Base-by-base conservation (phyloP, 2,113 vertebrate genomes). In the Aix galericulata region DNA sequence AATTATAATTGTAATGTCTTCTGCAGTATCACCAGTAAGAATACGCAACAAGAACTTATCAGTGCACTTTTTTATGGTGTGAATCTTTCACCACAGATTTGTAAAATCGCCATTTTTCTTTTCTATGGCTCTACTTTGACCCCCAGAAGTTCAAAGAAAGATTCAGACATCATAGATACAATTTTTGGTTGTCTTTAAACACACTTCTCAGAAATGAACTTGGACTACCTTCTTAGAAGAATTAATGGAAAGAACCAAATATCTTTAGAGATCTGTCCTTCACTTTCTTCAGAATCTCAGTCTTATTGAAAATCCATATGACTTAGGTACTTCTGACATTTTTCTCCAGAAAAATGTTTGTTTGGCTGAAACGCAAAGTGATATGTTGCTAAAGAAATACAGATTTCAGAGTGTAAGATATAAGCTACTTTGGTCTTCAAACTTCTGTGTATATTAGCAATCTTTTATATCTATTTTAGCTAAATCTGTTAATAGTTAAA, bases 341-440 rank as follows among this genome's bases (percentile, higher is more conserved):
- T 7, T 9, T 3, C 2, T 21, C 4, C 8, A 4, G 14, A 22
- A 86, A 63, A 50, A 64, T 0, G 4, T n/a, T 22, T 20, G 8
- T 88, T 82, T 63, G 36, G 16, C 17, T 36, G 36, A 90, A n/a
- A 52, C 29, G 59, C 71, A 63, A 9, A n/a, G n/a, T 53, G 26
- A 66, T 42, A 66, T 0, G 0, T 12, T 82, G 44, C 13, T 31
- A 77, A 76, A 82, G 29, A 50, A 82, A 55, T 9, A 42, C 6
- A 3, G 9, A 46, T 56, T 72, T 88, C 76, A 72, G n/a, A 72
- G 18, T 7, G 86, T 36, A 50, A 55, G 13, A 22, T 13, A 32
- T 25, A 27, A 86, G 55, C 10, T 13, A 46, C 9, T 76, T 86
- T 7, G 13, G 12, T 46, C 29, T 80, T 86, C 44, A 60, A 76